Evolutionary conservation across 2,888 invertebrate genomes (phyloP).

Genomic region (Caenorhabditis sulstoni): DNA sequence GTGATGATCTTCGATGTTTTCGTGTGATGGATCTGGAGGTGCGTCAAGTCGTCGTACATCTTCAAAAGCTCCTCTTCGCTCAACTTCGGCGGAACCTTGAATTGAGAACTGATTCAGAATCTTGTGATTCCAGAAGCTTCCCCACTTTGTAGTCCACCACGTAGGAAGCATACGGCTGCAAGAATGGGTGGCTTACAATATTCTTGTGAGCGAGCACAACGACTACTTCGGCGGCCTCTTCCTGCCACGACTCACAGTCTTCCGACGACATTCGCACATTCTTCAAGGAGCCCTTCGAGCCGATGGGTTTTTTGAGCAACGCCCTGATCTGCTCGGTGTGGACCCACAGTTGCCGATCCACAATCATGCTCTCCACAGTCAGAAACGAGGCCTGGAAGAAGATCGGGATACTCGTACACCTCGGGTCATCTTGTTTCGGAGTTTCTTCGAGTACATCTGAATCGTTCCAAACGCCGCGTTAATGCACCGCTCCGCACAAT

Average conservation of each 20-base stretch:
- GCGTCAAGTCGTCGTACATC: slow-evolving; percentile 56
- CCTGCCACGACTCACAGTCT: slow-evolving; percentile 58
- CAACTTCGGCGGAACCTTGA: slow-evolving; percentile 34
- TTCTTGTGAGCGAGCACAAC: slow-evolving; percentile 48
- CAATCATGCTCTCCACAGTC: slow-evolving; percentile 45
- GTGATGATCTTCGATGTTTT: slow-evolving; percentile 34
- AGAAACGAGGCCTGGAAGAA: slow-evolving; percentile 36
- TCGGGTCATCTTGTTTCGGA: slow-evolving; percentile 28
- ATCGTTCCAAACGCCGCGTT: slow-evolving; percentile 63
- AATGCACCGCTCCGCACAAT: slow-evolving; percentile 60
- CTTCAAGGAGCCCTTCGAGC: slow-evolving; percentile 38
- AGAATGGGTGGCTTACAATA: slow-evolving; percentile 27
- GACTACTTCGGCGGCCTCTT: slow-evolving; percentile 39
- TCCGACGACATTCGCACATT: slow-evolving; percentile 54
- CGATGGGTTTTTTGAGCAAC: slow-evolving; percentile 45
- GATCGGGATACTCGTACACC: neutral
- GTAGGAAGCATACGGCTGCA: slow-evolving; percentile 48
- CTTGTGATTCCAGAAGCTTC: no score
- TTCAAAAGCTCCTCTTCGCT: slow-evolving; percentile 48
- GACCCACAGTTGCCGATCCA: slow-evolving; percentile 49
- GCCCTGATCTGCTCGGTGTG: slow-evolving; percentile 49
- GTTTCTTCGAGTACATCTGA: slow-evolving; percentile 48
- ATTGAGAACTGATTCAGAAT: neutral
- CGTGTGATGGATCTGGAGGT: slow-evolving; percentile 44
- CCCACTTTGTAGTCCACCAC: slow-evolving; percentile 59